A percentile compares a stretch with the other conserved stretches of the same genome.
These are phyloP conservation scores for Ornithorhynchus anatinus DNA, from an alignment of 2,113 vertebrate genomes.

Conservation along the genomic window DNA sequence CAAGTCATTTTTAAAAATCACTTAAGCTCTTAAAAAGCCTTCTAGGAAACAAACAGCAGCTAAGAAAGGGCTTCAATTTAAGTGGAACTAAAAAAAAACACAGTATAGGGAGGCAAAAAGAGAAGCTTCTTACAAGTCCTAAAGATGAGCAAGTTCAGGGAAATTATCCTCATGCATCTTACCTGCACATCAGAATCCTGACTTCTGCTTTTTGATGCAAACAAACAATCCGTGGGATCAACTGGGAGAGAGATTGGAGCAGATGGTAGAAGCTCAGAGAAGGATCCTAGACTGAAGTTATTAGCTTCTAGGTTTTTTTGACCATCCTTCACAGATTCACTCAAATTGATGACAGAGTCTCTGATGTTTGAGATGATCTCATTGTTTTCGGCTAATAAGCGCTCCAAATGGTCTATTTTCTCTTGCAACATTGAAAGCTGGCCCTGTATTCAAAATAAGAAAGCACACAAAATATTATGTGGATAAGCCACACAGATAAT, in stretches of 20 bases:
- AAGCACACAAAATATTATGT: conserved; percentile 19
- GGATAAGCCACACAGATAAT: background rate
- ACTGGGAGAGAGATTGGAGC: conserved; percentile 54
- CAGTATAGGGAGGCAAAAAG: too few species aligned
- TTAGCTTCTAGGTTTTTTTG: conserved; percentile 63
- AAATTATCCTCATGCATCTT: background rate
- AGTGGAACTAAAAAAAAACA: too few species aligned
- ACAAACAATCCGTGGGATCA: conserved; percentile 73
- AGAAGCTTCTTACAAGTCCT: background rate
- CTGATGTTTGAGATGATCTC: conserved; percentile 87
- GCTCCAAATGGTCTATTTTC: conserved; percentile 91
- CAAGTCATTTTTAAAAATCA: too few species aligned
- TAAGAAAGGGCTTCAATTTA: too few species aligned
- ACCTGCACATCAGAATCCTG: conserved; percentile 80
- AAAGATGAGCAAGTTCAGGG: background rate
- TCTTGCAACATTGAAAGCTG: conserved; percentile 86
- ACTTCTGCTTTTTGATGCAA: conserved; percentile 64
- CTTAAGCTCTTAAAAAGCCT: too few species aligned
- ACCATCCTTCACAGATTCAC: conserved; percentile 78
- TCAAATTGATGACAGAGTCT: conserved; percentile 83
- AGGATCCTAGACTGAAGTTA: conserved; percentile 71
- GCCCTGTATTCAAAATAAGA: conserved; percentile 68
- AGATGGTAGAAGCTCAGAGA: conserved; percentile 47
- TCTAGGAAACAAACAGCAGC: too few species aligned
- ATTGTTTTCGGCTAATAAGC: conserved; percentile 88